These are phyloP conservation scores for Azemiops feae DNA, from an alignment of 2,113 vertebrate species.

Conservation along the genomic window DNA sequence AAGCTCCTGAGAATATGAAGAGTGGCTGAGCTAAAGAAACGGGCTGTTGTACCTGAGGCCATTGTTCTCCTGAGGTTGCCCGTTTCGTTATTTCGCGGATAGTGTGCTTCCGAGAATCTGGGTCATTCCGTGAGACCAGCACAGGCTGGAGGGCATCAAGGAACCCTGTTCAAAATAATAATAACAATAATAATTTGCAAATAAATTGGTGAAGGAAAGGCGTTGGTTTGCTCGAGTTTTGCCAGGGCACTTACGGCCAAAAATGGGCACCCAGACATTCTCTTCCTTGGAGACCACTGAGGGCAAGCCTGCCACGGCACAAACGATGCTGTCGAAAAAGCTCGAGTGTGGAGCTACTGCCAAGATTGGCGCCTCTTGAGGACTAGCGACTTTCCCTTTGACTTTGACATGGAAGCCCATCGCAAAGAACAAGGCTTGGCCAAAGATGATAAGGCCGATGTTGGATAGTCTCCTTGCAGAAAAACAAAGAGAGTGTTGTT, in stretches of 20 bases:
- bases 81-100: slow-evolving; percentile 85
- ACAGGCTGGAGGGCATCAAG: slow-evolving; percentile 87
- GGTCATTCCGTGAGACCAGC: slow-evolving; percentile 87
- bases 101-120: slow-evolving; percentile 90
- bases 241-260: slow-evolving; percentile 84
- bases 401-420: slow-evolving; percentile 89
- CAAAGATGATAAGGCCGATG: slow-evolving; percentile 73
- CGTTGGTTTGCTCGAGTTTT: neutral
- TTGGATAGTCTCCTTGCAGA: slow-evolving; percentile 77
- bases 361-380: slow-evolving; percentile 84
- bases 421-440: slow-evolving; percentile 76
- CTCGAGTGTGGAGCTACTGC: slow-evolving; percentile 90
- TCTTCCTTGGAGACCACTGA: slow-evolving; percentile 88
- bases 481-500: neutral
- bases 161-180: slow-evolving; percentile 37
- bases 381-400: slow-evolving; percentile 77
- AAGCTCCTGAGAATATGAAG: neutral
- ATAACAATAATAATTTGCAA: neutral
- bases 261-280: slow-evolving; percentile 80
- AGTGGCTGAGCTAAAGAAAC: neutral
- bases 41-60: slow-evolving; percentile 85
- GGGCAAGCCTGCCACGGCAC: slow-evolving; percentile 83
- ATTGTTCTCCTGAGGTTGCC: slow-evolving; percentile 82
- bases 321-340: slow-evolving; percentile 92
- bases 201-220: neutral